These are phyloP conservation scores for Pristionchus pacificus DNA, from an alignment of 1,140 invertebrate genomes.

Conservation along the genomic window DNA sequence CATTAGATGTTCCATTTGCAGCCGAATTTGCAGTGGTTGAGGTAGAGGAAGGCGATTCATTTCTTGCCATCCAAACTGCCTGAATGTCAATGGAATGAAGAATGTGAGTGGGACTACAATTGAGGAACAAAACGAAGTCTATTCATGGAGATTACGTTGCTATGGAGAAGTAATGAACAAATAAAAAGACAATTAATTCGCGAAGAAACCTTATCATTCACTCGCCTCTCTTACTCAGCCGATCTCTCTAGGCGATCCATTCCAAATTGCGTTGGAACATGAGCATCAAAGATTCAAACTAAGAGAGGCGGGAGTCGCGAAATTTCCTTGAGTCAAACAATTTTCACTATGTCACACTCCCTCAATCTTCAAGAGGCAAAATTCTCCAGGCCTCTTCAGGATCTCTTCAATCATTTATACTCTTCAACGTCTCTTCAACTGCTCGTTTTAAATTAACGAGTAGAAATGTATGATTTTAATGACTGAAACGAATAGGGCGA, in stretches of 20 bases:
- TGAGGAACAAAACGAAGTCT: not conserved
- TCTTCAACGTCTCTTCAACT: too few species aligned
- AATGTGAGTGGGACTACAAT: not conserved
- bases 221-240: not conserved
- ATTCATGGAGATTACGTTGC: not conserved
- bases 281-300: not conserved
- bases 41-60: not conserved
- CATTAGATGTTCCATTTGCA: not conserved
- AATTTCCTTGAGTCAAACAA: too few species aligned
- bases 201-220: not conserved
- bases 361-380: too few species aligned
- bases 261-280: not conserved
- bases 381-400: too few species aligned
- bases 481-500: too few species aligned
- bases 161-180: too few species aligned
- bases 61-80: not conserved
- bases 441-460: too few species aligned
- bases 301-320: not conserved
- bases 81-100: too few species aligned
- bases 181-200: not conserved
- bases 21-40: not conserved
- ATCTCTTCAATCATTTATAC: too few species aligned
- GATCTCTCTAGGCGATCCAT: not conserved
- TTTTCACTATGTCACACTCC: too few species aligned
- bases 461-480: too few species aligned